phyloP scores from a whole-genome alignment of 2,113 vertebrate genomes.

The Hucho hucho region DNA sequence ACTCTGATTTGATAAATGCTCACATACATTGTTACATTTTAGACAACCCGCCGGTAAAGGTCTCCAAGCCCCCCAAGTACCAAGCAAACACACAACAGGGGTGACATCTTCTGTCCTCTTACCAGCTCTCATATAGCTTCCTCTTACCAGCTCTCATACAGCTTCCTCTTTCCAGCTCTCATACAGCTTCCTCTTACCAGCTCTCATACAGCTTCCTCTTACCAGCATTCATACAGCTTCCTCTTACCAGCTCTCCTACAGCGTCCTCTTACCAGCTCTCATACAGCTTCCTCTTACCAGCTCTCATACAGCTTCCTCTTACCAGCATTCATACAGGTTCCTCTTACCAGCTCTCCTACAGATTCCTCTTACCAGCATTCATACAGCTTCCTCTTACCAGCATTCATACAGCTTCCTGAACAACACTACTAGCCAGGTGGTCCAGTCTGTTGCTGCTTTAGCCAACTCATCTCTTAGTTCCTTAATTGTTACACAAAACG shows the following conservation, averaged over 20 bases:
- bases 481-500: no score
- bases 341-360: not conserved
- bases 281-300: not conserved
- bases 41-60: not conserved
- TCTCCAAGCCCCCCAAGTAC: not conserved
- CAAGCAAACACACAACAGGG: not conserved
- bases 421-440: no score
- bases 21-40: not conserved
- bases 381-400: not conserved
- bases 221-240: not conserved
- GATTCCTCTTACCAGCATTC: not conserved
- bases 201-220: not conserved
- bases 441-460: no score
- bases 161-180: not conserved
- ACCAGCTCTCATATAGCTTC: no score
- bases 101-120: not conserved
- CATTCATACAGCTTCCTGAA: not conserved
- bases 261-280: not conserved
- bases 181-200: not conserved
- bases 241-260: no score
- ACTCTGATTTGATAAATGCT: not conserved
- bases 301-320: not conserved
- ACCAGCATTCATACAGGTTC: not conserved
- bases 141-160: not conserved
- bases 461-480: no score